Conservation (phyloP, 1,140 invertebrate genomes). For the Drosophila grimshawi region DNA sequence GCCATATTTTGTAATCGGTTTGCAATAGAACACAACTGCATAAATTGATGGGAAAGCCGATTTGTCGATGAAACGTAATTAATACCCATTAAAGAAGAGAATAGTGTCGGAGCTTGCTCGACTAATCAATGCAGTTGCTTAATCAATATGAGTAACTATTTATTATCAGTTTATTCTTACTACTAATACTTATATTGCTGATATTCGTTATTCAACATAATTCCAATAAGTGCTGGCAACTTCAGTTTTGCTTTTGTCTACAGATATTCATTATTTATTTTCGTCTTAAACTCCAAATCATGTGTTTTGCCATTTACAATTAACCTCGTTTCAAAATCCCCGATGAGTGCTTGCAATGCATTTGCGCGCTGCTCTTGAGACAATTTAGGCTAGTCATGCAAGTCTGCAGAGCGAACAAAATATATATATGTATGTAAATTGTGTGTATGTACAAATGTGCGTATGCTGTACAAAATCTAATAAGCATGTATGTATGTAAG, state of each 20-base stretch:
- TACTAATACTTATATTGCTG: not conserved
- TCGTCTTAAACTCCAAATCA: not conserved
- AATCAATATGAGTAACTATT: too few relatives aligned
- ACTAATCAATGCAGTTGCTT: not conserved
- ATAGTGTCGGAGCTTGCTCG: not conserved
- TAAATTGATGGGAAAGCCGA: too few relatives aligned
- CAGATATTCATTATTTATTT: not conserved
- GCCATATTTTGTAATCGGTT: not conserved
- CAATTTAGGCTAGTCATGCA: slow-evolving; percentile 39
- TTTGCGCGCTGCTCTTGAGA: slow-evolving; percentile 21
- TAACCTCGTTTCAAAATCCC: slow-evolving; percentile 27
- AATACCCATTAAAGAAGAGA: not conserved
- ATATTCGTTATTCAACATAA: not conserved
- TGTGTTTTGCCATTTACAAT: slow-evolving; percentile 31
- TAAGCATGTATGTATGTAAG: not conserved
- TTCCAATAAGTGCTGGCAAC: not conserved
- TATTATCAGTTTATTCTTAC: not conserved
- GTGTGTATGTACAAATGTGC: not conserved
- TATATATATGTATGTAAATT: not conserved
- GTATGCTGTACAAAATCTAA: not conserved
- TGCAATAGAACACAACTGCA: not conserved
- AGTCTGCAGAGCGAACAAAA: not conserved
- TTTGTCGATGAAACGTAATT: not conserved
- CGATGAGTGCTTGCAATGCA: slow-evolving; percentile 27
- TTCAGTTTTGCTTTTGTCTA: not conserved